Base-by-base conservation (phyloP, 2,888 invertebrate species). In the Agriotes lineatus region DNA sequence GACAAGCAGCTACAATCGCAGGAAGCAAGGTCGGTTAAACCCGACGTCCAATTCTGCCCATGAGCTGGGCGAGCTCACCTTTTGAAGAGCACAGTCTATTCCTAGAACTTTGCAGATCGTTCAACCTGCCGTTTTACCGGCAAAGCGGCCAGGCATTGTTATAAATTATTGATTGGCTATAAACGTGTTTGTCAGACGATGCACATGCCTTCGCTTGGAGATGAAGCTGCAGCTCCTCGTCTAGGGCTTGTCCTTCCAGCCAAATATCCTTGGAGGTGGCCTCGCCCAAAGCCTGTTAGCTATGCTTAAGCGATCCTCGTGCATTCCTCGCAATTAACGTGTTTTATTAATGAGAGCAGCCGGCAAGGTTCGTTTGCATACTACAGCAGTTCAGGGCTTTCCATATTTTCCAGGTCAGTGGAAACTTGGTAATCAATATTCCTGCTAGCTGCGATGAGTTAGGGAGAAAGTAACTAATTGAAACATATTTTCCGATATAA, bases 91-190 rank as follows among this genome's bases (percentile, higher is more conserved):
- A 45, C 45, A 18, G 30, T 60, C 50, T 67, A 63, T 70, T 70
- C 70, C 59, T 67, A 70, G 70, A 70, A 70, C 42, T 59, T 22
- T 35, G 58, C 45, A 67, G 70, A 70, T 65, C 70, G 65, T 70
- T 72, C 72, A 72, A 72, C 72, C 67, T 70, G 65, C 70, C 59
- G 70, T 68, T 70, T 68, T 65, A 65, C 57, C 48, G 50, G 59
- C 68, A 56, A 64, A 67, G 48, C 57, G 37, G 59, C 20, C 67
- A 42, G 57, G 67, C 65, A 72, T 72, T 72, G 73, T 72, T 73
- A 73, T 73, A 73, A 73, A 73, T 73, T 73, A 73, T 73, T 72
- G 72, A 73, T 73, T 72, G 72, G 70, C 70, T 65, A 70, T 73
- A 72, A 73, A 73, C 73, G 73, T 71, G 72, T 72, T 70, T 70